Percentiles rank a stretch among this genome's conserved stretches.
Evolutionary conservation across 2,797 vertebrate genomes (phyloP).

Genomic region (Tapirus indicus): DNA sequence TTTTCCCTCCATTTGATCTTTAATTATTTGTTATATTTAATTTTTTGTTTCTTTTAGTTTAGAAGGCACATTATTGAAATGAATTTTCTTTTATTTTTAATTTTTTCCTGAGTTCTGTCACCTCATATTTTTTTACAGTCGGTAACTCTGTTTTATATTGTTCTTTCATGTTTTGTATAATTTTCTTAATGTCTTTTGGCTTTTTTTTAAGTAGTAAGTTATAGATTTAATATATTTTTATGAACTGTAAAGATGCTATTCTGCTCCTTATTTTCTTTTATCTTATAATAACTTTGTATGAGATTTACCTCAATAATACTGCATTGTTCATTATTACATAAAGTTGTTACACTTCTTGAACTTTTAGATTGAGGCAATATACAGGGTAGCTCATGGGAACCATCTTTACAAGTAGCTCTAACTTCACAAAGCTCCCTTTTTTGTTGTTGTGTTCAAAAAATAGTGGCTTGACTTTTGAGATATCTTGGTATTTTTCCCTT

Average conservation of each 20-base stretch:
- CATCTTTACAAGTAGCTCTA: neutral
- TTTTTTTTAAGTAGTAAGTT: neutral
- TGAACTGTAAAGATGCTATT: neutral
- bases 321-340: neutral
- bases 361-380: neutral
- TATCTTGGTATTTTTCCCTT: neutral
- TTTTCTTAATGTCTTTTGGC: neutral
- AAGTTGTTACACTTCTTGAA: neutral
- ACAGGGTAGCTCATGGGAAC: neutral
- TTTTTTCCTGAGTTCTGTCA: neutral
- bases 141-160: neutral
- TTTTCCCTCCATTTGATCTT: neutral
- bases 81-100: neutral
- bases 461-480: neutral
- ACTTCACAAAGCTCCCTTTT: neutral
- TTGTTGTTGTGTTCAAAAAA: neutral
- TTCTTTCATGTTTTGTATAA: neutral
- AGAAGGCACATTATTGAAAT: neutral
- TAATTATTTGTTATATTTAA: neutral
- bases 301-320: neutral
- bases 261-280: neutral
- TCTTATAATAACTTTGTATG: neutral
- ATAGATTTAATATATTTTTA: neutral
- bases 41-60: neutral
- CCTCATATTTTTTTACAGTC: neutral